Percentiles rank a stretch among this genome's conserved stretches.
phyloP scores from a whole-genome alignment of 2,113 vertebrate genomes.

The Marmota flaviventris region DNA sequence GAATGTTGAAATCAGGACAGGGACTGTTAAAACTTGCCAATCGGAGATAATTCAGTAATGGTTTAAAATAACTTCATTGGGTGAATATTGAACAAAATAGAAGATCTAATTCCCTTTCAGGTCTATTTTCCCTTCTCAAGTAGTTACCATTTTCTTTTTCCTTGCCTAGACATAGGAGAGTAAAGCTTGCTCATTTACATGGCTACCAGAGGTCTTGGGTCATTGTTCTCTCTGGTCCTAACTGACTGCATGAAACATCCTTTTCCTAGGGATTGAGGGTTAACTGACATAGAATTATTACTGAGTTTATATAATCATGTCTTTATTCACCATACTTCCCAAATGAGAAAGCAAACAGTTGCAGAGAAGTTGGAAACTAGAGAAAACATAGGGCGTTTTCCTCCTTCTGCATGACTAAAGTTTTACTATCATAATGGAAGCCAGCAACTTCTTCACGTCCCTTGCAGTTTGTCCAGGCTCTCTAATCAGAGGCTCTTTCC shows the following conservation, averaged over 20 bases:
- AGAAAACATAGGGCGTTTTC: neutral
- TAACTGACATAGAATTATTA: neutral
- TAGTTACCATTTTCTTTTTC: neutral
- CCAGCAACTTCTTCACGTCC: neutral
- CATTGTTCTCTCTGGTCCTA: neutral
- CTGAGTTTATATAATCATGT: neutral
- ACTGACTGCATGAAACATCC: neutral
- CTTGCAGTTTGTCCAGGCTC: neutral
- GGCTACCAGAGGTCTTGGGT: too few relatives aligned
- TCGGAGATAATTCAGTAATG: neutral
- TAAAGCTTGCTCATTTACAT: neutral
- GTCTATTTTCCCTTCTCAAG: neutral
- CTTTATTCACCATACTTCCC: neutral
- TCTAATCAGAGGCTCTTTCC: neutral
- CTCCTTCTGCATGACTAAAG: neutral
- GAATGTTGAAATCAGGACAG: neutral
- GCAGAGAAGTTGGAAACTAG: neutral
- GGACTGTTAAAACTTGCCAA: neutral
- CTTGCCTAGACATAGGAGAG: neutral
- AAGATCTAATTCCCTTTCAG: neutral
- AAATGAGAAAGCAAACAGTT: neutral
- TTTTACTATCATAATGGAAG: neutral
- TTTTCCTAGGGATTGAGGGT: neutral
- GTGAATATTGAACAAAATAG: constrained; percentile 13
- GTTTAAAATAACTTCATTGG: neutral